A percentile compares a stretch with the other conserved stretches of the same genome.
Evolutionary conservation across 2,113 vertebrate species (phyloP).

Genomic region (Sula dactylatra): DNA sequence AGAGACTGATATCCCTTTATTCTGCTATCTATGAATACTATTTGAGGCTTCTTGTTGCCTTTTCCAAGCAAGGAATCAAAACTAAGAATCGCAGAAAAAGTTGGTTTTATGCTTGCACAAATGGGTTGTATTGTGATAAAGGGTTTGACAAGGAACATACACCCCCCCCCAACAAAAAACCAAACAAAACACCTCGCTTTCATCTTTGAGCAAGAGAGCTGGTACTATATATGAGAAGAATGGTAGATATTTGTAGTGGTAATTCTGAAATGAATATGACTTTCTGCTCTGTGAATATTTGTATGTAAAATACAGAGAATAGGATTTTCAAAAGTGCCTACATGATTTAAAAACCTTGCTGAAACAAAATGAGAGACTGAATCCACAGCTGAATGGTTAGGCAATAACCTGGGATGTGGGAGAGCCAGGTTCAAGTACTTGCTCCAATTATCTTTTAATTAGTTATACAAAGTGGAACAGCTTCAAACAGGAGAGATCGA

Average conservation of each 20-base stretch:
- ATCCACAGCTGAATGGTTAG: conserved; percentile 26
- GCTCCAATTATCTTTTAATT: conserved; percentile 66
- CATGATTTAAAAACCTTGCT: neutral
- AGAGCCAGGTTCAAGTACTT: conserved; percentile 55
- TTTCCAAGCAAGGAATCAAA: neutral
- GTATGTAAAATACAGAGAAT: neutral
- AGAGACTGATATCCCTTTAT: neutral
- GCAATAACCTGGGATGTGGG: conserved; percentile 53
- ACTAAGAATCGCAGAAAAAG: neutral
- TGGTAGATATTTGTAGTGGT: neutral
- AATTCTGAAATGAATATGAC: neutral
- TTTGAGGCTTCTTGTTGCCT: neutral
- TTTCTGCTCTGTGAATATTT: neutral
- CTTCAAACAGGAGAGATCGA: conserved; percentile 57
- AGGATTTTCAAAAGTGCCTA: conserved; percentile 8
- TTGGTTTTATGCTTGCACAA: neutral
- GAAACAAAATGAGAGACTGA: conserved; percentile 21
- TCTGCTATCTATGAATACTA: neutral
- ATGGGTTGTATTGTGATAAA: neutral
- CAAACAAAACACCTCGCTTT: neutral
- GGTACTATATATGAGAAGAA: neutral
- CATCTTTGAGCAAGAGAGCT: neutral
- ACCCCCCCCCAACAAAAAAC: neutral
- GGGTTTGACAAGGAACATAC: neutral
- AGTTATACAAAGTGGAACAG: conserved; percentile 65